A percentile compares a stretch with the other conserved stretches of the same genome.
These are phyloP conservation scores for Chaetogeoica ovagalla DNA, from an alignment of 2,888 invertebrate genomes.

Conservation along the genomic window DNA sequence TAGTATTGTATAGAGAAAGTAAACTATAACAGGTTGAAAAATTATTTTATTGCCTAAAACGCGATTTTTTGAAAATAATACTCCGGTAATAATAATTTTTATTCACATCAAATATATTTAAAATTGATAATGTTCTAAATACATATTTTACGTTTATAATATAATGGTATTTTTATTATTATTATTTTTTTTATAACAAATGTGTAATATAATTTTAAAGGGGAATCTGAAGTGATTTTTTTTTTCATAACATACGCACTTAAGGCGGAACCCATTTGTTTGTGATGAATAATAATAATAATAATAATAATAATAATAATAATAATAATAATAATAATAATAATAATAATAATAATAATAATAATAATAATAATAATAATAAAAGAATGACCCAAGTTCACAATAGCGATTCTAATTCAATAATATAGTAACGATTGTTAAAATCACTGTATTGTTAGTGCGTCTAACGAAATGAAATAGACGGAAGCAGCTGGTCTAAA, in stretches of 20 bases:
- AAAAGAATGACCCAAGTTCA: not conserved
- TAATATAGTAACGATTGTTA: slow-evolving; percentile 22
- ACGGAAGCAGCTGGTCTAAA: slow-evolving; percentile 15
- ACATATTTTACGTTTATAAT: not conserved
- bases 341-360: too few relatives aligned
- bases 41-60: too few relatives aligned
- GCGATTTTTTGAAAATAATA: too few relatives aligned
- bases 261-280: not conserved
- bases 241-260: not conserved
- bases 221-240: not conserved
- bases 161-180: not conserved
- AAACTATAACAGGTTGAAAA: too few relatives aligned
- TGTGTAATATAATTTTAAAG: not conserved
- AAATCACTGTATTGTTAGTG: slow-evolving; percentile 13
- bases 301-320: too few relatives aligned
- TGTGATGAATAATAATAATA: not conserved
- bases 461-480: not conserved
- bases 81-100: too few relatives aligned
- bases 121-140: too few relatives aligned
- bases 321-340: too few relatives aligned
- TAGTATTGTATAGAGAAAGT: too few relatives aligned
- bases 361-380: too few relatives aligned
- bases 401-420: slow-evolving; percentile 11
- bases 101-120: too few relatives aligned
- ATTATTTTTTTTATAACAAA: too few relatives aligned